Evolutionary conservation across 2,797 vertebrate species (phyloP).

Genomic region (Malurus leucopterus): DNA sequence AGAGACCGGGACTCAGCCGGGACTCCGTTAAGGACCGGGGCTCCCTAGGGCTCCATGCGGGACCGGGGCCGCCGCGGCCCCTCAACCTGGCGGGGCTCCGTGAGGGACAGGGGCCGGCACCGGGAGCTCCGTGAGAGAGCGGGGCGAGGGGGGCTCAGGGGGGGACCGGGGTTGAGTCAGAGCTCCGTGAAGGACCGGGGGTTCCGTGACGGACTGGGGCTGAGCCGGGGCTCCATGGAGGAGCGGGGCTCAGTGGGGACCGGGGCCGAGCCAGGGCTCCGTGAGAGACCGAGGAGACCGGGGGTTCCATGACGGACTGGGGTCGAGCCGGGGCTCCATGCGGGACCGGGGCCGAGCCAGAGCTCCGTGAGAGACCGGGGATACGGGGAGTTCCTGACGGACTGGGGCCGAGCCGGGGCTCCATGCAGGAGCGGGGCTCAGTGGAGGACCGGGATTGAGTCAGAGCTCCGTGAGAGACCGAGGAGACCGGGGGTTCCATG

Average conservation of each 20-base stretch:
- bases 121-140: neutral
- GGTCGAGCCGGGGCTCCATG: no score
- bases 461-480: no score
- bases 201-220: no score
- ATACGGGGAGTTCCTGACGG: no score
- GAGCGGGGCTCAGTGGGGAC: accelerated
- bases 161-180: no score
- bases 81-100: neutral
- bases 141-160: neutral
- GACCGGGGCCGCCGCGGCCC: no score
- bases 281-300: neutral
- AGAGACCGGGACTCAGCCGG: neutral
- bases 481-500: neutral
- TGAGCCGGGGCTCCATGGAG: accelerated
- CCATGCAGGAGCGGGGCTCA: neutral
- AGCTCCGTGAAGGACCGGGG: neutral
- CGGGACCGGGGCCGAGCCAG: no score
- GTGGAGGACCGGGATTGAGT: no score
- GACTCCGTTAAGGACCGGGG: neutral
- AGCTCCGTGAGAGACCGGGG: no score
- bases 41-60: neutral
- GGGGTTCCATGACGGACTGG: no score
- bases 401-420: neutral
- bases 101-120: neutral
- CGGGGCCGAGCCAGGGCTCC: neutral